Conservation (phyloP, 2,113 vertebrate genomes). For the Microtus richardsoni region DNA sequence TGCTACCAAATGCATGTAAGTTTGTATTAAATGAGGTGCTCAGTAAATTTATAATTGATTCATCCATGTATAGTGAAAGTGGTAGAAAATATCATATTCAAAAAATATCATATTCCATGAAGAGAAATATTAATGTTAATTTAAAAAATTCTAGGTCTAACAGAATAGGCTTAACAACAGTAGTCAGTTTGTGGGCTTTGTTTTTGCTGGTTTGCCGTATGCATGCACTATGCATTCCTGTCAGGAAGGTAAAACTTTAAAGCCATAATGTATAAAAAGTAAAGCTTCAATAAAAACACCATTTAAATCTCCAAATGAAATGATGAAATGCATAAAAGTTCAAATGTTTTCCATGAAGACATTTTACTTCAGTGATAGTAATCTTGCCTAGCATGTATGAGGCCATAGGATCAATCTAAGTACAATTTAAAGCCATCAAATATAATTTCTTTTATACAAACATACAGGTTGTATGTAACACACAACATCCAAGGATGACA, state of each 20-base stretch:
- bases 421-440: neutral
- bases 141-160: neutral
- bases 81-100: neutral
- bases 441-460: conserved; percentile 12
- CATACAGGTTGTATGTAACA: too few species aligned
- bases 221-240: neutral
- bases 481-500: neutral
- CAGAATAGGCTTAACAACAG: neutral
- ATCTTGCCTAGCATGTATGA: neutral
- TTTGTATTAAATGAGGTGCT: neutral
- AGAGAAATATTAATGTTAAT: conserved; percentile 32
- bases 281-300: neutral
- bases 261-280: neutral
- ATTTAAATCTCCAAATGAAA: neutral
- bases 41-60: neutral
- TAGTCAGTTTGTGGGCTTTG: neutral
- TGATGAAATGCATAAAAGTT: neutral
- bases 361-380: neutral
- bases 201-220: neutral
- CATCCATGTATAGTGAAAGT: neutral
- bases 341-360: neutral
- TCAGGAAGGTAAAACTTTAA: neutral
- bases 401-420: too few species aligned
- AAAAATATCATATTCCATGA: neutral
- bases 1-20: neutral